phyloP scores from a whole-genome alignment of 1,140 invertebrate species.

The Conus ventricosus region DNA sequence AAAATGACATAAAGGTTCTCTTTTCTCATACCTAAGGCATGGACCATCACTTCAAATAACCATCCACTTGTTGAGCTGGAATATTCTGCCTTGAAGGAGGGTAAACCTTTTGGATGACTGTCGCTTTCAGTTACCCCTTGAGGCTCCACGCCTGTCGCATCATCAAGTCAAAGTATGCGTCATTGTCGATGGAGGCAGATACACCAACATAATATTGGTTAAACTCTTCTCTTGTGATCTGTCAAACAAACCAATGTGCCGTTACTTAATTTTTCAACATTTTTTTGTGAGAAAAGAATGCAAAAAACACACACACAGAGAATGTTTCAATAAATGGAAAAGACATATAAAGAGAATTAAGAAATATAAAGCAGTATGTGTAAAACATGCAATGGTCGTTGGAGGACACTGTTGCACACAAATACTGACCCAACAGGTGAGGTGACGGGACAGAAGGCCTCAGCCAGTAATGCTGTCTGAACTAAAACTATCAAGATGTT shows the following conservation, averaged over 20 bases:
- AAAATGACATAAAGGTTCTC: too few species aligned
- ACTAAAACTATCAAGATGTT: too few species aligned
- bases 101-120: too few species aligned
- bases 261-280: neutral
- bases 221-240: slow-evolving; percentile 63
- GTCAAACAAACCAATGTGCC: slow-evolving; percentile 30
- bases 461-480: too few species aligned
- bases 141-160: slow-evolving; percentile 50
- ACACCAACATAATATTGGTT: slow-evolving; percentile 66
- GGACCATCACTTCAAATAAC: neutral
- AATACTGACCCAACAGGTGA: too few species aligned
- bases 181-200: slow-evolving; percentile 66
- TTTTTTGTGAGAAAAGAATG: too few species aligned
- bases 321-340: neutral
- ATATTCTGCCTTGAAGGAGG: neutral
- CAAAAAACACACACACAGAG: too few species aligned
- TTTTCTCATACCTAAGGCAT: too few species aligned
- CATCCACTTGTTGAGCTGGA: neutral
- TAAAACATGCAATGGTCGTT: too few species aligned
- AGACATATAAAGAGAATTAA: neutral
- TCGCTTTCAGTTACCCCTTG: neutral
- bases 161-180: slow-evolving; percentile 63
- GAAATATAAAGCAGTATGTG: neutral
- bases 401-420: too few species aligned
- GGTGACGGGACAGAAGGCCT: too few species aligned